Percentiles rank a stretch among this genome's conserved stretches.
These are phyloP conservation scores for Calliphora vicina DNA, from an alignment of 1,140 invertebrate genomes.

Conservation along the genomic window DNA sequence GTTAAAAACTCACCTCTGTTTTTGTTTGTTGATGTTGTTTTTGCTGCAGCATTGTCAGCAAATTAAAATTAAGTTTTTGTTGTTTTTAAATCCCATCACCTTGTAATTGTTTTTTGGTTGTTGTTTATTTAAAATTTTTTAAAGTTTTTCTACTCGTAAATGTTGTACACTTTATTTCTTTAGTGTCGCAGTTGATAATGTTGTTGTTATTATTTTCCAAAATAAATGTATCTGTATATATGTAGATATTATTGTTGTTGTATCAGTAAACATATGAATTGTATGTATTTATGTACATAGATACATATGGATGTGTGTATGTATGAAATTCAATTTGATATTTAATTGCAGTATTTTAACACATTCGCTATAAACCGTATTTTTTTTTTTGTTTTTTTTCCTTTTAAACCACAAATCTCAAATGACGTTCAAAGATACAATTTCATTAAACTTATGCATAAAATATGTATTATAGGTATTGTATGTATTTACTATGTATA, in stretches of 20 bases:
- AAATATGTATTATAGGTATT: not conserved
- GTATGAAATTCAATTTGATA: not conserved
- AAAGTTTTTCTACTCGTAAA: not conserved
- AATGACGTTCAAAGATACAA: constrained; percentile 16
- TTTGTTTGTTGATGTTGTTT: not conserved
- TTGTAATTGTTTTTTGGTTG: not conserved
- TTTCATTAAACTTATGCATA: not conserved
- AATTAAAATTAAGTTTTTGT: not conserved
- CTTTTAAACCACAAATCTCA: constrained; percentile 29
- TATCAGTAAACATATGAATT: not conserved
- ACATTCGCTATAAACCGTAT: not conserved
- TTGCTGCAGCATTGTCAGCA: not conserved
- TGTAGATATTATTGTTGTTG: not conserved
- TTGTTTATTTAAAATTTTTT: not conserved
- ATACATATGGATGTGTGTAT: not conserved
- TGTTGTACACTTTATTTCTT: not conserved
- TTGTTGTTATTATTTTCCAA: not conserved
- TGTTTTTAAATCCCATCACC: not conserved
- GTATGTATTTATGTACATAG: too few relatives aligned
- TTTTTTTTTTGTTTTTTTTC: too few relatives aligned
- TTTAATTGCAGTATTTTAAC: not conserved
- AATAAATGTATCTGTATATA: not conserved
- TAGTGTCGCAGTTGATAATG: not conserved
- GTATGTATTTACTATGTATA: not conserved
- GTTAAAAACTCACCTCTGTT: not conserved